These are phyloP conservation scores for Andrena minutula DNA, from an alignment of 2,888 invertebrate species.

Conservation along the genomic window DNA sequence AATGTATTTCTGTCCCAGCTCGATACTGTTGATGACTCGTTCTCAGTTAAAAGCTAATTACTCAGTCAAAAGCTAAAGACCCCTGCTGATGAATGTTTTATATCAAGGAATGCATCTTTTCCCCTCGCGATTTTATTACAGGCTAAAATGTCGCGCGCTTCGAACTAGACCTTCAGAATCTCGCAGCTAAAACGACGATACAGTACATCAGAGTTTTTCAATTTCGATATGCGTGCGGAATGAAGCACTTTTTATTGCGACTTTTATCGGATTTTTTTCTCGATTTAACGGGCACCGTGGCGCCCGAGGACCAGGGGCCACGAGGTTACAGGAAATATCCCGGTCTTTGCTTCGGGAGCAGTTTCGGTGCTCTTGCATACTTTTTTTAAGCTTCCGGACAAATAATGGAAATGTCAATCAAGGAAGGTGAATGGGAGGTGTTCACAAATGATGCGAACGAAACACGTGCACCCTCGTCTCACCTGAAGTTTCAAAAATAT, in stretches of 20 bases:
- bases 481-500: background rate
- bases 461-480: background rate
- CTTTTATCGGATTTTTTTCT: constrained; percentile 46
- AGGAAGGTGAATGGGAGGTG: background rate
- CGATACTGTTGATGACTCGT: too few relatives aligned
- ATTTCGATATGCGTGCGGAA: constrained; percentile 43
- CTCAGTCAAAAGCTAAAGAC: too few relatives aligned
- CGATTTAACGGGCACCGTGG: constrained; percentile 33
- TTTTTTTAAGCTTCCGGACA: constrained; percentile 2
- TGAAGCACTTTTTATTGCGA: constrained; percentile 47
- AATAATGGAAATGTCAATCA: constrained; percentile 15
- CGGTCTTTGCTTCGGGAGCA: constrained; percentile 16
- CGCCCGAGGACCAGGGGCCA: background rate
- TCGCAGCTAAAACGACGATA: background rate
- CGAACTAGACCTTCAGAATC: background rate
- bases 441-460: background rate
- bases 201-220: constrained; percentile 36
- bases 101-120: background rate
- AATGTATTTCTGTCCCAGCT: too few relatives aligned
- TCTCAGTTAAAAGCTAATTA: background rate
- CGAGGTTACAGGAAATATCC: constrained; percentile 16
- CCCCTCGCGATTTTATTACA: constrained; percentile 11
- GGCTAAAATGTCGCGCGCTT: constrained; percentile 8
- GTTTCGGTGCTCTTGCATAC: background rate
- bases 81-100: background rate